These are phyloP conservation scores for Pilophorus perplexus DNA, from an alignment of 2,888 invertebrate species.

Conservation along the genomic window DNA sequence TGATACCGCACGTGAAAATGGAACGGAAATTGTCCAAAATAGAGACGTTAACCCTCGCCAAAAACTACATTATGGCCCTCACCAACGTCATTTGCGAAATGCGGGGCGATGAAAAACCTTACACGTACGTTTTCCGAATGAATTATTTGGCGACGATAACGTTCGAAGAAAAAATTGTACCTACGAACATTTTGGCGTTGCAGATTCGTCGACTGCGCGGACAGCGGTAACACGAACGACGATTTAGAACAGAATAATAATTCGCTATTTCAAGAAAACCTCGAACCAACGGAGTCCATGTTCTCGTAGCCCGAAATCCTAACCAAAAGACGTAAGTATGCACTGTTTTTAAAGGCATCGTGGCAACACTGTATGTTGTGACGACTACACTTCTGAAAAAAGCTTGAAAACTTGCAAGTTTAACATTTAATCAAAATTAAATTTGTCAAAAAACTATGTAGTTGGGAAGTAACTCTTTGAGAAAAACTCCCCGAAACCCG, in stretches of 20 bases:
- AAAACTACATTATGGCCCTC: conserved; percentile 85
- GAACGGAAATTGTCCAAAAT: conserved; percentile 82
- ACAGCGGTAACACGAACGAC: conserved; percentile 46
- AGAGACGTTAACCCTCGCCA: conserved; percentile 82
- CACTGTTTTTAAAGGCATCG: no score
- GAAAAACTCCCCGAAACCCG: no score
- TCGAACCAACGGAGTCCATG: conserved; percentile 46
- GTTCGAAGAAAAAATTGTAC: neutral
- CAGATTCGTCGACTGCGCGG: conserved; percentile 49
- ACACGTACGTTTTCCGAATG: conserved; percentile 51
- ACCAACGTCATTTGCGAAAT: conserved; percentile 82
- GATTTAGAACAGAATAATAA: conserved; percentile 50
- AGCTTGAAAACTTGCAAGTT: no score
- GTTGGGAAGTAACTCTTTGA: no score
- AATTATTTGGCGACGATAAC: neutral
- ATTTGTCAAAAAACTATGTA: no score
- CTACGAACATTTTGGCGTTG: no score
- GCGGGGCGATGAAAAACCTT: conserved; percentile 63
- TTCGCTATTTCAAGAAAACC: conserved; percentile 49
- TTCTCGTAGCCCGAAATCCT: conserved; percentile 40
- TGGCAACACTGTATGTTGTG: no score
- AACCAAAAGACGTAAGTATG: no score
- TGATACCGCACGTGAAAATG: conserved; percentile 82
- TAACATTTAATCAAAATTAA: no score
- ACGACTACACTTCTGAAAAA: no score